Percentiles rank a stretch among this genome's conserved stretches.
phyloP scores from a whole-genome alignment of 2,888 invertebrate genomes.

The Timema cristinae region DNA sequence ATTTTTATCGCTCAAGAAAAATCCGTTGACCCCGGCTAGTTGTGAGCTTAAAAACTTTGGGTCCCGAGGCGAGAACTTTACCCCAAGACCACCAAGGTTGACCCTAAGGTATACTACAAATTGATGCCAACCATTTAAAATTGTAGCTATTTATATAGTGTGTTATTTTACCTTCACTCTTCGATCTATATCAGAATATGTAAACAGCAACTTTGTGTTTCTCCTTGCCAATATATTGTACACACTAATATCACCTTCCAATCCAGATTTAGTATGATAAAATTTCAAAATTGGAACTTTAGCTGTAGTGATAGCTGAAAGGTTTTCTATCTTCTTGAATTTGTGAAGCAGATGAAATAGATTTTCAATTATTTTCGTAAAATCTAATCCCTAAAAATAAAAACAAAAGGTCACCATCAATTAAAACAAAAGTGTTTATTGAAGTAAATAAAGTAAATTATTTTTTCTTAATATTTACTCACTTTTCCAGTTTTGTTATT shows the following conservation, averaged over 20 bases:
- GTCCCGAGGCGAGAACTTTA: too few species aligned
- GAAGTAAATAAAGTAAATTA: too few species aligned
- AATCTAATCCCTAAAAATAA: slow-evolving; percentile 36
- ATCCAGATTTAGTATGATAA: slow-evolving; percentile 40
- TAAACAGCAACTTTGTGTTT: slow-evolving; percentile 51
- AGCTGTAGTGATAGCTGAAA: slow-evolving; percentile 51
- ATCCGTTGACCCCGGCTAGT: too few species aligned
- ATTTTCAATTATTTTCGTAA: slow-evolving; percentile 41
- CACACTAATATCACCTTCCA: slow-evolving; percentile 57
- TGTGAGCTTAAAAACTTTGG: too few species aligned
- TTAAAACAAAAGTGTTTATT: too few species aligned
- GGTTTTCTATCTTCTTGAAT: slow-evolving; percentile 41
- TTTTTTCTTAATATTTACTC: slow-evolving; percentile 19
- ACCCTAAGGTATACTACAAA: too few species aligned
- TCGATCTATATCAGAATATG: slow-evolving; percentile 50
- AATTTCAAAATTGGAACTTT: slow-evolving; percentile 61
- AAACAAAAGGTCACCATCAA: too few species aligned
- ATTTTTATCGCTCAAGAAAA: too few species aligned
- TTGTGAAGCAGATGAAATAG: slow-evolving; percentile 43
- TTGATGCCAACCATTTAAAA: too few species aligned
- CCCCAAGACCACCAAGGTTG: too few species aligned
- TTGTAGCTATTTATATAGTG: too few species aligned
- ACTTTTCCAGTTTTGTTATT: slow-evolving; percentile 43
- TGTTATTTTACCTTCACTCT: slow-evolving; percentile 44
- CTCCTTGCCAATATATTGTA: slow-evolving; percentile 55